Evolutionary conservation across 2,113 vertebrate genomes (phyloP), one percentile per base, ranked within the genome.

Genomic region (Amphiprion ocellaris): DNA sequence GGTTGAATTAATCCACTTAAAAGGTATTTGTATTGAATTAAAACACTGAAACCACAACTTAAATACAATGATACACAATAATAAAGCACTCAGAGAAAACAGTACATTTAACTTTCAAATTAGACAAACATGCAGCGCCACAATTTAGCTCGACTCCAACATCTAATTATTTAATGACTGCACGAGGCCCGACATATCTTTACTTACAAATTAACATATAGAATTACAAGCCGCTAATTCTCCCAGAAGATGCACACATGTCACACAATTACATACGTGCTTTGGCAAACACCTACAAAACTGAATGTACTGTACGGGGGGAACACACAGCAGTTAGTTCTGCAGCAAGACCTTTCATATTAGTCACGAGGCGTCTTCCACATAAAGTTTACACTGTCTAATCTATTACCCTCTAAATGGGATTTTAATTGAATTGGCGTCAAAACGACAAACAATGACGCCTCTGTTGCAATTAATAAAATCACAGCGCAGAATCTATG

Each of bases 401-500:
- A 95, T 95, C 93, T 92, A 94, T 95, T 97, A 97, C 96, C 95
- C 96, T 94, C 96, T 94, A 97, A 97, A 97, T 95, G 96, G 96
- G 94, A 96, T 97, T 97, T 96, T 96, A 93, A 98, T 95, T 97
- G 97, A 98, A 97, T 96, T 95, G 93, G 95, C 96, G 96, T 98
- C 96, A 98, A 97, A 97, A 97, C 95, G 95, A 97, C 96, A 96
- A 97, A 96, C 97, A 97, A 97, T 96, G 96, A 97, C 95, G 97
- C 96, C 96, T 98, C 96, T 96, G 96, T 97, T 96, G 95, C 96
- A 98, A 98, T 99, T 97, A 99, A 98, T 97, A 98, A 97, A 98
- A 98, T 97, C 96, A 97, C 95, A 95, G 95, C 92, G 95, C 96
- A 95, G 97, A 99, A 97, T 99, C 97, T 97, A 98, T 98, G 97